phyloP scores from a whole-genome alignment of 1,140 invertebrate genomes.

The Nephila pilipes region DNA sequence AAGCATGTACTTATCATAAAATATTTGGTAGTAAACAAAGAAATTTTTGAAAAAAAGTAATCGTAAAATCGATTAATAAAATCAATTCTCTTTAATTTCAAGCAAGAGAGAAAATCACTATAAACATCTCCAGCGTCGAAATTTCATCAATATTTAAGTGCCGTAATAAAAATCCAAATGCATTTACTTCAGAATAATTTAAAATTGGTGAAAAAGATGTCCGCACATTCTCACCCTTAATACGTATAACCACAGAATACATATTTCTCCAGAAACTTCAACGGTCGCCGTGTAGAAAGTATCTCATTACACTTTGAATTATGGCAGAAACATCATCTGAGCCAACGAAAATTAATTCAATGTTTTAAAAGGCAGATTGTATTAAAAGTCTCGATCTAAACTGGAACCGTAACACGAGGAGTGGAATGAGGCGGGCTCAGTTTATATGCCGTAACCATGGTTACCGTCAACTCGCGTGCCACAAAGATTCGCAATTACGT shows the following conservation, averaged over 20 bases:
- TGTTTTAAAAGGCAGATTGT: conserved; percentile 38
- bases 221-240: not conserved
- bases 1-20: too few relatives aligned
- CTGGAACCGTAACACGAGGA: conserved; percentile 45
- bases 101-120: too few relatives aligned
- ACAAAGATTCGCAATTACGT: conserved; percentile 68
- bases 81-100: too few relatives aligned
- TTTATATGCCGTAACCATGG: conserved; percentile 65
- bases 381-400: not conserved
- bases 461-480: conserved; percentile 71
- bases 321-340: not conserved
- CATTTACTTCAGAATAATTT: too few relatives aligned
- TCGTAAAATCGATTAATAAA: too few relatives aligned
- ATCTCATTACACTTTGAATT: not conserved
- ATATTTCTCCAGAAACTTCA: not conserved
- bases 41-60: too few relatives aligned
- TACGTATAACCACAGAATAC: not conserved
- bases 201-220: not conserved
- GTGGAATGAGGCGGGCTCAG: not conserved
- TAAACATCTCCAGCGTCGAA: not conserved
- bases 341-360: conserved; percentile 43
- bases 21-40: too few relatives aligned
- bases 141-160: not conserved
- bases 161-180: too few relatives aligned
- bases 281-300: not conserved